These are phyloP conservation scores for Ellobius talpinus DNA, from an alignment of 2,113 vertebrate genomes.

Conservation along the genomic window DNA sequence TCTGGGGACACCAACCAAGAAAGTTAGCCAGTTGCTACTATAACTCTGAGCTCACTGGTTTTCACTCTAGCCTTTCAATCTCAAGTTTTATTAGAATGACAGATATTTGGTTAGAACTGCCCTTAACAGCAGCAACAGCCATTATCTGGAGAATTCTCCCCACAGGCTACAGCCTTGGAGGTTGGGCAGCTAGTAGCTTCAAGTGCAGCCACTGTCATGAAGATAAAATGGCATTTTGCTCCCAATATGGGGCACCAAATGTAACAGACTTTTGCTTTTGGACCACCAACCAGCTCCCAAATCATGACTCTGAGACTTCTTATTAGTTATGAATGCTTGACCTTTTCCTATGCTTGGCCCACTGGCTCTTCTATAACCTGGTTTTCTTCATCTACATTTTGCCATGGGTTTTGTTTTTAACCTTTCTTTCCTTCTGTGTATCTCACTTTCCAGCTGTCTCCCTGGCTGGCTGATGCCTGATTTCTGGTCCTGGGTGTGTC, in stretches of 20 bases:
- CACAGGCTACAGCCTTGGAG: background rate
- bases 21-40: background rate
- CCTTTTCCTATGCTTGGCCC: background rate
- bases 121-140: background rate
- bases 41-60: background rate
- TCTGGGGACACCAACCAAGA: background rate
- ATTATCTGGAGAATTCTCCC: background rate
- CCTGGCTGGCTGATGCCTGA: too few relatives aligned
- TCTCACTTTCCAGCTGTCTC: background rate
- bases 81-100: background rate
- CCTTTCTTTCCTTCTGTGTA: background rate
- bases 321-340: background rate
- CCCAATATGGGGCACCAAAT: background rate
- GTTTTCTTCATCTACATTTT: background rate
- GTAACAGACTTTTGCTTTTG: background rate
- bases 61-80: background rate
- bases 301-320: background rate
- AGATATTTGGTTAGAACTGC: background rate
- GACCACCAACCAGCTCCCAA: background rate
- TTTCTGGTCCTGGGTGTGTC: rapidly evolving
- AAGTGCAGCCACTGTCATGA: background rate
- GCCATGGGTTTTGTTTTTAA: background rate
- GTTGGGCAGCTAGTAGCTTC: background rate
- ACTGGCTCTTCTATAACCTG: background rate
- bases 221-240: background rate